Evolutionary conservation across 2,888 invertebrate species (phyloP).

Genomic region (Rhagium mordax): DNA sequence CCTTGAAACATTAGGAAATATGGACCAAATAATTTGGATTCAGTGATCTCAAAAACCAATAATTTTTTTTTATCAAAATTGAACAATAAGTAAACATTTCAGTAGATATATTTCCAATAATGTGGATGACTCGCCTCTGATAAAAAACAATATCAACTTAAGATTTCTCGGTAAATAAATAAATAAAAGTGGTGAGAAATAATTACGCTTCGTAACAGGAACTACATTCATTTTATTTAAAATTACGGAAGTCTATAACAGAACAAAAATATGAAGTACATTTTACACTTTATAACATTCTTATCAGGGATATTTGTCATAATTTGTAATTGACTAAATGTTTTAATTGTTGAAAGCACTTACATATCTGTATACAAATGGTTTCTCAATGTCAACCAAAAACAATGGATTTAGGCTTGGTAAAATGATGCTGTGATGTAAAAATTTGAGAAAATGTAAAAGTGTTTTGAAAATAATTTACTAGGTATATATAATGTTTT

Average conservation of each 20-base stretch:
- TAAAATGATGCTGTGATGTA: neutral
- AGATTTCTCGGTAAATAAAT: too few relatives aligned
- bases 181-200: neutral
- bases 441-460: neutral
- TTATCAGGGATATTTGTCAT: neutral
- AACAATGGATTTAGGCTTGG: neutral
- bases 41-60: too few relatives aligned
- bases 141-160: too few relatives aligned
- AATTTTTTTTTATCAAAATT: too few relatives aligned
- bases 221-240: slow-evolving; percentile 13
- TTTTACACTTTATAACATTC: neutral
- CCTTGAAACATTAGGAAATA: too few relatives aligned
- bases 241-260: slow-evolving; percentile 16
- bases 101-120: too few relatives aligned
- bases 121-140: too few relatives aligned
- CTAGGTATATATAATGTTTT: neutral
- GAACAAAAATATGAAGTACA: neutral
- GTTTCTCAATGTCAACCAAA: neutral
- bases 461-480: neutral
- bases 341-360: neutral
- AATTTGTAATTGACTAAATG: neutral
- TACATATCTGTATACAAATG: neutral
- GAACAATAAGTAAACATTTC: too few relatives aligned
- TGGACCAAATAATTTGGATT: too few relatives aligned
- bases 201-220: neutral